A percentile compares a stretch with the other conserved stretches of the same genome.
Conservation (phyloP, 2,888 invertebrate genomes). For the Molanna angustata region DNA sequence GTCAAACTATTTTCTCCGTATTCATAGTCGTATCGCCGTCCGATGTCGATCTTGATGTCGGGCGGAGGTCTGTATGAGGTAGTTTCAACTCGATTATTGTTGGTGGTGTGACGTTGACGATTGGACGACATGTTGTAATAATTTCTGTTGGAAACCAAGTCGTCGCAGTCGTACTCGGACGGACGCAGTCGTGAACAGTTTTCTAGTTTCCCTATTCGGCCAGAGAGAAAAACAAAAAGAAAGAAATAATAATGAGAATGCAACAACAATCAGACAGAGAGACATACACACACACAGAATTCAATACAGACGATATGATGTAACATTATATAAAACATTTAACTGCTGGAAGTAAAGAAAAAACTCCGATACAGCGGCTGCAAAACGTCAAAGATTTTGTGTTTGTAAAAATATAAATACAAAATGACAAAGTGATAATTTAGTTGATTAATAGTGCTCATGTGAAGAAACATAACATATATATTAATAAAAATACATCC, state of each 20-base stretch:
- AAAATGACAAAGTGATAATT: no score
- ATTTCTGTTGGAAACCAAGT: constrained; percentile 53
- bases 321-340: no score
- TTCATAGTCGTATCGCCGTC: constrained; percentile 43
- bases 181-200: constrained; percentile 51
- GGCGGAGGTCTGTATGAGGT: constrained; percentile 23
- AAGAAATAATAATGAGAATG: constrained; percentile 8
- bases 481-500: no score
- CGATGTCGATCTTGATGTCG: constrained; percentile 19
- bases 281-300: no score
- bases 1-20: constrained; percentile 41
- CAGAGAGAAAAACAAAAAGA: constrained; percentile 30
- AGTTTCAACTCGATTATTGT: constrained; percentile 18
- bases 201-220: constrained; percentile 55
- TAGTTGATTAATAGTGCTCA: no score
- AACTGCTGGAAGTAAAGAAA: no score
- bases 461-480: no score
- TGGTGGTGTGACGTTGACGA: constrained; percentile 44
- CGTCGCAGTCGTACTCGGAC: constrained; percentile 49
- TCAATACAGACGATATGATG: no score
- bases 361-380: no score
- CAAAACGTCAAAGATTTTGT: no score
- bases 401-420: no score
- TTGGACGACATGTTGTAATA: constrained; percentile 58
- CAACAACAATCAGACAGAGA: constrained; percentile 19